A percentile compares a stretch with the other conserved stretches of the same genome.
Evolutionary conservation across 92 coral and sea anemone genomes (phyloP).

Genomic region (Plumapathes pennacea): DNA sequence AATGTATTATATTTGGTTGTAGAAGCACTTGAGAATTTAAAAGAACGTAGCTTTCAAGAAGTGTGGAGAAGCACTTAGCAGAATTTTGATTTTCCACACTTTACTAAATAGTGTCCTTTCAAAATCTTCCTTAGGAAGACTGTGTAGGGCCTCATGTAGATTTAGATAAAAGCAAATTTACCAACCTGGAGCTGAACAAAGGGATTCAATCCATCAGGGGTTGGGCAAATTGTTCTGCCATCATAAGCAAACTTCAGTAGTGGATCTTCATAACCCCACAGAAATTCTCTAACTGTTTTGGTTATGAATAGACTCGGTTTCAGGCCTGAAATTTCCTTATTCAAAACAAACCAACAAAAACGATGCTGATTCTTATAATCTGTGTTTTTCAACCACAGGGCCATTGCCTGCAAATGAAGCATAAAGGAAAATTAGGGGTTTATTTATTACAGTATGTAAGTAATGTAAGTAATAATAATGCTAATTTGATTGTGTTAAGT

Average conservation of each 20-base stretch:
- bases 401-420: constrained; percentile 36
- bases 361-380: constrained; percentile 12
- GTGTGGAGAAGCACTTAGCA: no score
- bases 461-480: no score
- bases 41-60: no score
- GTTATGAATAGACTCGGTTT: constrained; percentile 46
- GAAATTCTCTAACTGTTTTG: constrained; percentile 56
- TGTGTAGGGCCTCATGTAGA: no score
- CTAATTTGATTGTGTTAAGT: no score
- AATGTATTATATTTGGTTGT: no score
- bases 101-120: no score
- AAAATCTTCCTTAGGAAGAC: no score
- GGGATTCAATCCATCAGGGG: constrained; percentile 40
- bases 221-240: constrained; percentile 51
- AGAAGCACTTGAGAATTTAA: no score
- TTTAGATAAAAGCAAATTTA: no score
- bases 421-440: background rate
- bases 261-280: constrained; percentile 88
- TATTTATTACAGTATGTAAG: no score
- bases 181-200: constrained; percentile 79
- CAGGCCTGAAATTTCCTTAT: background rate
- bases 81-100: no score
- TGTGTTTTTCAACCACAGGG: constrained; percentile 49
- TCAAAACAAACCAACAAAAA: background rate
- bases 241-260: constrained; percentile 1